A percentile compares a stretch with the other conserved stretches of the same genome.
phyloP scores from a whole-genome alignment of 2,888 invertebrate genomes.

The Caenorhabditis zanzibari region DNA sequence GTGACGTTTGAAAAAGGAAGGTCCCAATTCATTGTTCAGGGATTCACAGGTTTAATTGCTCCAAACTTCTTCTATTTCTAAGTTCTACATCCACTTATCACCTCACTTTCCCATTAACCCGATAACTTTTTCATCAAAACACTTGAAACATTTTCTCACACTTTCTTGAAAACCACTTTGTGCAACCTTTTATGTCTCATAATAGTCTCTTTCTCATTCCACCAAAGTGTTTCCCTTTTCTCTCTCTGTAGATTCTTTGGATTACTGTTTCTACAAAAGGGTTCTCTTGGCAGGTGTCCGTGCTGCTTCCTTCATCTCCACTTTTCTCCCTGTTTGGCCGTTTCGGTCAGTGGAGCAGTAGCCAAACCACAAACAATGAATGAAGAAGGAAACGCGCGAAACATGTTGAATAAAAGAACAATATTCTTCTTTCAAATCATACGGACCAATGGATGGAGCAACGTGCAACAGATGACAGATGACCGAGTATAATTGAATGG shows the following conservation, averaged over 20 bases:
- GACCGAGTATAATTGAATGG: slow-evolving; percentile 33
- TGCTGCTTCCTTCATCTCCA: slow-evolving; percentile 29
- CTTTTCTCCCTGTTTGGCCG: slow-evolving; percentile 46
- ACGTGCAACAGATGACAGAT: slow-evolving; percentile 48
- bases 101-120: slow-evolving; percentile 1
- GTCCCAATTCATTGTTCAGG: too few species aligned
- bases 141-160: slow-evolving; percentile 38
- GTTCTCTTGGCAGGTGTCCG: slow-evolving; percentile 49
- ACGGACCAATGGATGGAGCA: slow-evolving; percentile 47
- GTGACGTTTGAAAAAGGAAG: too few species aligned
- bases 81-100: not conserved
- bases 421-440: slow-evolving; percentile 31
- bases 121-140: slow-evolving; percentile 27
- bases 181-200: slow-evolving; percentile 1
- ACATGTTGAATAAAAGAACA: slow-evolving; percentile 52
- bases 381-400: slow-evolving; percentile 38
- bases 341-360: slow-evolving; percentile 62
- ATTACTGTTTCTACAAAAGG: slow-evolving; percentile 52
- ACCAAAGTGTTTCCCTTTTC: not conserved
- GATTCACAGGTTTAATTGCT: too few species aligned
- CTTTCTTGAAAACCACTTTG: slow-evolving; percentile 18
- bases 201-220: slow-evolving; percentile 10
- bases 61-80: too few species aligned
- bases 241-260: slow-evolving; percentile 39
- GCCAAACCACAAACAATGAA: slow-evolving; percentile 61